Evolutionary conservation across 2,888 invertebrate species (phyloP), one percentile per base, ranked within the genome.

Genomic region (Homarus gammarus): DNA sequence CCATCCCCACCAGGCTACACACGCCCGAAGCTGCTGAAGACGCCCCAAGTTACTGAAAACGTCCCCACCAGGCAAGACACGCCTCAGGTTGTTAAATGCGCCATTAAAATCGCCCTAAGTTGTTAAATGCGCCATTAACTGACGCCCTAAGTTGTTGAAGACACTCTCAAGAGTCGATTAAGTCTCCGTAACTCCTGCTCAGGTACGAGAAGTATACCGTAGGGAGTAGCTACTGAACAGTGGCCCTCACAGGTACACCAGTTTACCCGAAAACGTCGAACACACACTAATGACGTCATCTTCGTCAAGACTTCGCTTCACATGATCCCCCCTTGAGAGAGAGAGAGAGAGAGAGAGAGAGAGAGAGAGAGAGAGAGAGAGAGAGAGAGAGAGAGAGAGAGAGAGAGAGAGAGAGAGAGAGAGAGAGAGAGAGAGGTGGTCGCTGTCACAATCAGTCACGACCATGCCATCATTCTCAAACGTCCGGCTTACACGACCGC

Each of bases 241-340:
- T 70, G 73, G 44, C 73, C 38, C 40, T 75, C 40, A 56, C 56
- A 18, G 73, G 73, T 44, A 22, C 40, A 22, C 44, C 73, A 75
- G 31, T 27, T 40, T 18, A 27, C 22, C 12, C n/a, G n/a, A n/a
- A 15, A 75, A 40, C 40, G 40, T 5, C 27, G n/a, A 44, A 8
- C n/a, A 22, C 73, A 75, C 73, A n/a, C 73, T 27, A 72, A 40
- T 10, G 18, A 8, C 40, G 5, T 27, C 15, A 10, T 31, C 70
- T 6, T 12, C 40, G n/a, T n/a, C 73, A 12, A n/a, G 38, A 38
- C 40, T 44, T 75, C 73, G 18, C 5, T 18, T n/a, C 31, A 70
- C 70, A 70, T 36, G 33, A n/a, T n/a, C n/a, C n/a, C n/a, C n/a
- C n/a, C n/a, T n/a, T n/a, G 68, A 44, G 44, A 44, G 56, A 31